Base-by-base conservation (phyloP, 2,888 invertebrate species). In the Ectobius pallidus region DNA sequence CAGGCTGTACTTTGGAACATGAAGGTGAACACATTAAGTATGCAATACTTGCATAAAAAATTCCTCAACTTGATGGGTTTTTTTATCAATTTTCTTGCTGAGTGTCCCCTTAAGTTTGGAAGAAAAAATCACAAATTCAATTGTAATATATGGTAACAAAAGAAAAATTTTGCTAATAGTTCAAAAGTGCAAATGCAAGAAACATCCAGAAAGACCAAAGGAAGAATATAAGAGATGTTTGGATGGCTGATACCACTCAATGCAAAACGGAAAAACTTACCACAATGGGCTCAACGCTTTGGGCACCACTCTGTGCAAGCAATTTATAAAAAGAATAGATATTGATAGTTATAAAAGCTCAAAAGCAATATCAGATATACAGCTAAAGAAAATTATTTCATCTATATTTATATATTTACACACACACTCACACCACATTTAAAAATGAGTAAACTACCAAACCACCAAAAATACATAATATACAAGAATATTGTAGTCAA, bases 231-330 rank as follows among this genome's bases (percentile, higher is more conserved):
- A 25, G 25, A 46, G 25, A 52, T n/a, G n/a, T 52, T 52, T 32
- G 20, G 46, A 68, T n/a, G 49, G 18, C 20, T 27, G 30, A 52
- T 52, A 49, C 18, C 55, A 44, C 55, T 34, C 69, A 69, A n/a
- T 69, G 52, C 49, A 46, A 52, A 30, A 46, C 27, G 20, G 58
- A 61, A 30, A 83, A 87, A 94, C 95, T 95, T 93, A 96, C 96
- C 92, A 96, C 94, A 85, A 96, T 95, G 84, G 95, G 96, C 89
- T 95, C 95, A 88, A 94, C 93, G 89, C 93, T 86, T 79, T 80
- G 81, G 76, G 82, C 82, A 78, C 82, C 83, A 76, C 79, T 80
- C 83, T 82, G 76, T 77, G 79, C 75, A 78, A 78, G 80, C 78
- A 80, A 78, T 79, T 79, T 79, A 80, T 82, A 80, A 79, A 80